Evolutionary conservation across 2,113 vertebrate genomes (phyloP).

Genomic region (Macquaria ambigua): DNA sequence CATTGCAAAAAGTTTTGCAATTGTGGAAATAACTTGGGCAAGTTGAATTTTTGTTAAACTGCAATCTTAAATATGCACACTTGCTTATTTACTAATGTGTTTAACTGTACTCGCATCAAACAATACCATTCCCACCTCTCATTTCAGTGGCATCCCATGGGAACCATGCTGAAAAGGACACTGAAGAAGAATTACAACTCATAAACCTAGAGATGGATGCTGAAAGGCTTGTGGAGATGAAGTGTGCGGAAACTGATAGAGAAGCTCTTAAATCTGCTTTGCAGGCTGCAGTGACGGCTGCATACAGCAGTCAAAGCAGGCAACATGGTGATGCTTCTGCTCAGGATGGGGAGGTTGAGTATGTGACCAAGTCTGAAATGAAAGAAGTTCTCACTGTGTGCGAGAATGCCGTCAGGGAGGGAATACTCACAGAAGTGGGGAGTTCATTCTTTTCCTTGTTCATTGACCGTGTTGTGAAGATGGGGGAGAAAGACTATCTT

Average conservation of each 20-base stretch:
- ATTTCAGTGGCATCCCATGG: conserved; percentile 69
- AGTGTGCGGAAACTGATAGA: conserved; percentile 83
- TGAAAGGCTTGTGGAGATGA: conserved; percentile 80
- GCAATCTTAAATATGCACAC: neutral
- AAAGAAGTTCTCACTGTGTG: conserved; percentile 94
- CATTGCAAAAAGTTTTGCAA: no score
- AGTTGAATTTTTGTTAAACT: neutral
- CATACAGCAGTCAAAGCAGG: conserved; percentile 77
- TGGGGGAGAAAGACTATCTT: conserved; percentile 90
- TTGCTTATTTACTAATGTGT: neutral
- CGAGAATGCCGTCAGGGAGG: conserved; percentile 90
- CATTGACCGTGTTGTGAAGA: conserved; percentile 90
- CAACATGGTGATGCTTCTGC: conserved; percentile 42
- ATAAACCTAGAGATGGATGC: conserved; percentile 83
- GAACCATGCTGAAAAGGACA: conserved; percentile 81
- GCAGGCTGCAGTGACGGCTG: conserved; percentile 76
- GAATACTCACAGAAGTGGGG: conserved; percentile 91
- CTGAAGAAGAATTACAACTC: conserved; percentile 77
- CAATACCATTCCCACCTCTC: neutral
- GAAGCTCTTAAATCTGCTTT: conserved; percentile 84
- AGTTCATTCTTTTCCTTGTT: conserved; percentile 94
- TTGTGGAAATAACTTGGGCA: neutral
- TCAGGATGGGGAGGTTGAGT: conserved; percentile 81
- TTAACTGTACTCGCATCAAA: neutral
- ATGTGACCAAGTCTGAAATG: conserved; percentile 87